phyloP scores from a whole-genome alignment of 2,113 vertebrate species.

The Albula goreensis region DNA sequence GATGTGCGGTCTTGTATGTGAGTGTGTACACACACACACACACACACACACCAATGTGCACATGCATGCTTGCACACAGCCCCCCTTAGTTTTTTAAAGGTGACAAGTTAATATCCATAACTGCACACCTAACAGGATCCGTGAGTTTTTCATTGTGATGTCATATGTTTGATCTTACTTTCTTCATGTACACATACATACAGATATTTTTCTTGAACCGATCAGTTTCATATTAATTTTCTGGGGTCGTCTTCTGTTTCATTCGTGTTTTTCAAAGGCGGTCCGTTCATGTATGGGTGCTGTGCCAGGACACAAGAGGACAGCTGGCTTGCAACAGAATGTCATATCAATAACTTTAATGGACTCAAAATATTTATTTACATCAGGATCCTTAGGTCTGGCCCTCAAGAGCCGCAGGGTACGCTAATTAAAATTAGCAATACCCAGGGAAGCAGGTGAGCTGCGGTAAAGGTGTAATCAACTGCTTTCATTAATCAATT shows the following conservation, averaged over 20 bases:
- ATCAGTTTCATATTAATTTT: not conserved
- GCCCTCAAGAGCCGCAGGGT: too few relatives aligned
- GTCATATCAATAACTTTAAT: conserved; percentile 37
- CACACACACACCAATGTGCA: not conserved
- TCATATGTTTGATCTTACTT: not conserved
- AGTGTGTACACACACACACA: not conserved
- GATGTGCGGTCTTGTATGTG: not conserved
- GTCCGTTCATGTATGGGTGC: not conserved
- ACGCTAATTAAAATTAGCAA: too few relatives aligned
- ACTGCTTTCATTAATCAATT: not conserved
- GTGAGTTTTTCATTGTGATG: not conserved
- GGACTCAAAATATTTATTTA: conserved; percentile 62
- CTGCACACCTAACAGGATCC: not conserved
- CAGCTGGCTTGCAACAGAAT: conserved; percentile 28
- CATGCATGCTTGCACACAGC: not conserved
- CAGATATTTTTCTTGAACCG: not conserved
- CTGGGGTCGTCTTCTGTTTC: conserved; percentile 26
- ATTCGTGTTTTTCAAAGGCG: conserved; percentile 25
- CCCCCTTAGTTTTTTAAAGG: conserved; percentile 20
- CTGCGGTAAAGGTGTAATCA: not conserved
- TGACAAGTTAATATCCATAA: conserved; percentile 25
- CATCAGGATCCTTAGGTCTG: not conserved
- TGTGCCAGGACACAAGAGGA: conserved; percentile 22
- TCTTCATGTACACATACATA: not conserved
- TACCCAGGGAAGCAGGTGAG: too few relatives aligned